Conservation (phyloP, 2,113 vertebrate species). For the human (Homo sapiens) region DNA sequence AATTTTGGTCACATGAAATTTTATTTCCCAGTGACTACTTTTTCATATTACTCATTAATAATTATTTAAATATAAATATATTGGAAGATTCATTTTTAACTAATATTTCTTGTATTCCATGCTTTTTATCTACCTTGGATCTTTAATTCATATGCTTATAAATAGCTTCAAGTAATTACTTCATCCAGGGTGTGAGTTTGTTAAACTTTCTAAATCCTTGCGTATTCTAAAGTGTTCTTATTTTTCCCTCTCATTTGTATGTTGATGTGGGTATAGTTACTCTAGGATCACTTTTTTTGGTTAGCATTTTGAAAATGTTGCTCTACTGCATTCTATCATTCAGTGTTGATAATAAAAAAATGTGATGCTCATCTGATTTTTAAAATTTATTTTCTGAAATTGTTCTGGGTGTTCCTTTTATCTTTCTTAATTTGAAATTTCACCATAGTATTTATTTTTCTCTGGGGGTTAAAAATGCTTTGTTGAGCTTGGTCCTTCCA, state of each 20-base stretch:
- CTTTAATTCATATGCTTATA: background rate
- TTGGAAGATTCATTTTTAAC: background rate
- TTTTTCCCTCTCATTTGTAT: background rate
- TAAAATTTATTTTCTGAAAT: constrained; percentile 3
- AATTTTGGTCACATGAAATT: background rate
- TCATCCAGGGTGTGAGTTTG: background rate
- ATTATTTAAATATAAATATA: background rate
- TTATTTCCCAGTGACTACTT: background rate
- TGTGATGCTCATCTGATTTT: background rate
- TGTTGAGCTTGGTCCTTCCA: background rate
- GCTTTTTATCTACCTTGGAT: background rate
- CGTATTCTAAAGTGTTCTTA: background rate
- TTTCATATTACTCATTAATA: background rate
- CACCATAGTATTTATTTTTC: background rate
- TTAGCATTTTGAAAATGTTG: background rate
- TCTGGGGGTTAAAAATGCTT: background rate
- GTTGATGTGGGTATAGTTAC: background rate
- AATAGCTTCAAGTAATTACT: background rate
- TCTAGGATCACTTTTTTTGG: background rate
- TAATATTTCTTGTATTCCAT: background rate
- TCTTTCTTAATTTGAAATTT: background rate
- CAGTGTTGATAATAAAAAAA: background rate
- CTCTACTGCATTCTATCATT: background rate
- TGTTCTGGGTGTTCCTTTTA: background rate
- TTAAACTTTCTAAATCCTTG: background rate